Evolutionary conservation across 2,888 invertebrate species (phyloP).

Genomic region (Periphyllus acericola): DNA sequence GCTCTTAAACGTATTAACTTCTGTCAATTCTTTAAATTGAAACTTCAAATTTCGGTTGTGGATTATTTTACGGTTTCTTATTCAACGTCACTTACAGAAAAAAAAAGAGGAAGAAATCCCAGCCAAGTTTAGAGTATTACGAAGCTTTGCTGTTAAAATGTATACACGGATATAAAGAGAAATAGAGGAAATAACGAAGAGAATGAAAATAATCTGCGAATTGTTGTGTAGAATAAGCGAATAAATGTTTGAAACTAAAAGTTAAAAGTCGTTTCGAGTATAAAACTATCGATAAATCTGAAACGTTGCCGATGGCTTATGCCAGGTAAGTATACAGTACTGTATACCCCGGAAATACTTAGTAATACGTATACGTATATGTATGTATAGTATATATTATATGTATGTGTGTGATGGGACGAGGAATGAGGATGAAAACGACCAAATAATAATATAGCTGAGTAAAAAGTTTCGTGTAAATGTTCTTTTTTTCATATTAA

Average conservation of each 20-base stretch:
- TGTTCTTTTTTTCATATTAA: not conserved
- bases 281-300: slow-evolving; percentile 34
- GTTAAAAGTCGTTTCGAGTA: slow-evolving; percentile 15
- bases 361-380: not conserved
- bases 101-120: not conserved
- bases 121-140: not conserved
- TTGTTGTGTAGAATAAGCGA: not conserved
- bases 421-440: not conserved
- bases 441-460: slow-evolving; percentile 31
- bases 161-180: not conserved
- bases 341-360: not conserved
- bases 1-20: not conserved
- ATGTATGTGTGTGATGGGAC: not conserved
- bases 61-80: not conserved
- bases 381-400: too few relatives aligned
- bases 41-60: not conserved
- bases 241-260: slow-evolving; percentile 28
- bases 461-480: slow-evolving; percentile 2
- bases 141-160: not conserved
- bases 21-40: not conserved
- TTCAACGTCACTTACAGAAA: not conserved
- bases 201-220: not conserved
- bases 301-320: not conserved
- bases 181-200: not conserved
- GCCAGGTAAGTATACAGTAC: not conserved